phyloP scores from a whole-genome alignment of 2,797 vertebrate species.

The Pygocentrus nattereri region DNA sequence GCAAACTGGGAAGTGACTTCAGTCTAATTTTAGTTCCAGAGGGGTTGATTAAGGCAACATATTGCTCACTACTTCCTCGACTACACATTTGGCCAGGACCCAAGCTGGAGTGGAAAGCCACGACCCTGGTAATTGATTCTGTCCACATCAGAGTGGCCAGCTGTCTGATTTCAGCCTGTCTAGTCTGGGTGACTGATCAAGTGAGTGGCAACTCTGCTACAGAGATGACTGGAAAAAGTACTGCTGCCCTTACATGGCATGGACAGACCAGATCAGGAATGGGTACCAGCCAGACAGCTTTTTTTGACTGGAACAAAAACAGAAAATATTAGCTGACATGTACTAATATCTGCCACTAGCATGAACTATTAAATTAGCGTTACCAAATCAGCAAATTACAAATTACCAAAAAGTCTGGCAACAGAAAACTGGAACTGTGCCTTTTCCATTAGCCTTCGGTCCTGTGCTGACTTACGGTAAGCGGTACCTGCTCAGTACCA shows the following conservation, averaged over 20 bases:
- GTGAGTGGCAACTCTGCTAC: background rate
- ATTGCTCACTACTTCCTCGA: background rate
- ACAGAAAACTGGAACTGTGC: no score
- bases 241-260: background rate
- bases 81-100: slow-evolving; percentile 18
- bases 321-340: no score
- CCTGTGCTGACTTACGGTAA: no score
- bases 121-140: slow-evolving; percentile 22
- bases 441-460: no score
- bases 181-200: slow-evolving; percentile 8
- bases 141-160: slow-evolving; percentile 16
- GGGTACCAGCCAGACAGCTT: background rate
- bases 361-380: no score
- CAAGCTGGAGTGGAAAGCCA: slow-evolving; percentile 31
- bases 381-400: no score
- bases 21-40: slow-evolving; percentile 12
- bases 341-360: no score
- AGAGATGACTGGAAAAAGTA: background rate
- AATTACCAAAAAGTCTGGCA: no score
- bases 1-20: background rate
- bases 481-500: no score
- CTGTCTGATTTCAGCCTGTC: slow-evolving; percentile 27
- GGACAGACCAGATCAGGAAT: background rate
- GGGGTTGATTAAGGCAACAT: slow-evolving; percentile 18
- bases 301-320: background rate